Evolutionary conservation across 2,113 vertebrate genomes (phyloP), one percentile per base, ranked within the genome.

Genomic region (Brevimyrus niger): DNA sequence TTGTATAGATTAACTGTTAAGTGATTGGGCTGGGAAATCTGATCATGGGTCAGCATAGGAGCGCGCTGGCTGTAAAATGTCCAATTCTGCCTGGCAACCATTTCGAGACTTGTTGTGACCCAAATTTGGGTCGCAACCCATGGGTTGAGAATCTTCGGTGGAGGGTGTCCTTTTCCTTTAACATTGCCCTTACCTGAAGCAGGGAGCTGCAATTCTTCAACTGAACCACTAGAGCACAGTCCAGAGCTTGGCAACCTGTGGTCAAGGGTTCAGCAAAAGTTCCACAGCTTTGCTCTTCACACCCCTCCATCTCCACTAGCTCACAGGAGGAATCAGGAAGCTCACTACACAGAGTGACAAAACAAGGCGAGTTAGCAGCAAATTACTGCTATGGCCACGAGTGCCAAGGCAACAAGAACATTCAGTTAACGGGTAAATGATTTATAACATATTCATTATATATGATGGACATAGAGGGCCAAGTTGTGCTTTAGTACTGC

Each of bases 131-230:
- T 55, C 19, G 4, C 4, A 55, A 55, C 53, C 53, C 19, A 55
- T 21, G 53, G 19, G 53, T 55, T 55, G 51, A 19, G 51, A 55
- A 21, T 55, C 19, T 55, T 55, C 21, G 53, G 55, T 61, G 55
- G 9, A 61, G 21, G 21, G 38, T 46, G 21, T n/a, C 44, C 82
- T 9, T 47, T 35, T 46, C 42, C 31, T 46, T 17, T 11, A 55
- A 73, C 48, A 23, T 44, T 44, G 50, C n/a, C 19, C 58, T 17
- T 94, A 99, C 98, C 97, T 98, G 93, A 47, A 99, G 95, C 92
- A 98, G 96, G 87, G 90, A 89, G 89, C 96, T 97, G 95, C 98
- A 99, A 93, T 96, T 96, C 92, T 94, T 94, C 89, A 99, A 94
- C 89, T 99, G 98, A 76, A 96, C 94, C 92, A 97, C 95, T 89